Percentiles rank a stretch among this genome's conserved stretches.
Conservation (phyloP, 2,113 vertebrate genomes). For the Cinclus cinclus region DNA sequence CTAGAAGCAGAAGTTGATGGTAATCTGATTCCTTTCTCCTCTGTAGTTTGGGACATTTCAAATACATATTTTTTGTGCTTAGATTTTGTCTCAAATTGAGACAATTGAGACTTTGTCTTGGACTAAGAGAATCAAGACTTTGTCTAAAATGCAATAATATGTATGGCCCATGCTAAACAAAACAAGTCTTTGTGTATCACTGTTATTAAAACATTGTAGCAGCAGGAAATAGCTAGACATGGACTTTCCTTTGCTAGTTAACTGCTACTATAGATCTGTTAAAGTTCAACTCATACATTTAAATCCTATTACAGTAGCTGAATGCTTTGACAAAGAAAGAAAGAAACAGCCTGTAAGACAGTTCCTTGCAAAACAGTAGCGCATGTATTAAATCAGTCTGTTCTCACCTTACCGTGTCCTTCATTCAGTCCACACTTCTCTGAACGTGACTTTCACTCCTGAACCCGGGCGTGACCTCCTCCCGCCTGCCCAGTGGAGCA, state of each 20-base stretch:
- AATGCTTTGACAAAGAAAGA: neutral
- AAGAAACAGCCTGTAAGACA: neutral
- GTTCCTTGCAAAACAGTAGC: neutral
- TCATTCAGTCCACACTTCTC: neutral
- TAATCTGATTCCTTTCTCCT: neutral
- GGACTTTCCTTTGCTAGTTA: conserved; percentile 16
- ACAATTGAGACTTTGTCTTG: conserved; percentile 38
- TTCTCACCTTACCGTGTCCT: neutral
- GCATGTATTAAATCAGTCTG: neutral
- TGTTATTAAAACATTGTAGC: conserved; percentile 52
- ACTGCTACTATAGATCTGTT: neutral
- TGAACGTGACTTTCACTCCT: neutral
- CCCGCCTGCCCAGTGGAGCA: neutral
- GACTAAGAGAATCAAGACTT: conserved; percentile 39
- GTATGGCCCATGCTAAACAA: conserved; percentile 8
- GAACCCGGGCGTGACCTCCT: neutral
- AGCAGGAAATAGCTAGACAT: conserved; percentile 23
- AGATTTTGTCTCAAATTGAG: neutral
- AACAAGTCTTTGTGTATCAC: conserved; percentile 47
- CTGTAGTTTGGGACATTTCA: neutral
- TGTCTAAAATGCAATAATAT: conserved; percentile 33
- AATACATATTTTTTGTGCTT: neutral
- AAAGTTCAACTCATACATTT: conserved; percentile 18
- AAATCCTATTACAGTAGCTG: neutral
- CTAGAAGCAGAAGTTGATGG: neutral